Evolutionary conservation across 2,888 invertebrate genomes (phyloP).

Genomic region (Athripsodes cinereus): DNA sequence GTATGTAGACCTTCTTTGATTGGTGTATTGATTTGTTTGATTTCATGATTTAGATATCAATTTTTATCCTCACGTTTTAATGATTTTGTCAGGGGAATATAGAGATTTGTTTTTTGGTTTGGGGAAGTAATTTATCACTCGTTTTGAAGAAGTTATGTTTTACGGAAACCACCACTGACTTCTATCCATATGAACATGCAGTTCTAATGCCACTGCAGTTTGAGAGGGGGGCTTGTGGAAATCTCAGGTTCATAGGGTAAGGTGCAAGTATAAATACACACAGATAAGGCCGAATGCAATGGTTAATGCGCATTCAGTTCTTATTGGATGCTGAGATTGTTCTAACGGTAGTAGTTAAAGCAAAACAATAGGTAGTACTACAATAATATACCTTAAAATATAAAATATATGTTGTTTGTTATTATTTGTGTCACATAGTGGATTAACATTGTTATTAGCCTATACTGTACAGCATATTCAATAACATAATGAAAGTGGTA

Average conservation of each 20-base stretch:
- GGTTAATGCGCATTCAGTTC: conserved; percentile 25
- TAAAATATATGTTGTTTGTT: too few relatives aligned
- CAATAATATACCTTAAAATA: too few relatives aligned
- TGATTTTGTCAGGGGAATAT: too few relatives aligned
- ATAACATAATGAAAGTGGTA: conserved; percentile 6
- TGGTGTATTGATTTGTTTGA: too few relatives aligned
- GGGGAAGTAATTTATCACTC: too few relatives aligned
- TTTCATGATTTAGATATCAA: too few relatives aligned
- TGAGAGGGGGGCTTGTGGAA: conserved; percentile 17
- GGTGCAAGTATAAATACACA: conserved; percentile 25
- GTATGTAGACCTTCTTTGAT: too few relatives aligned
- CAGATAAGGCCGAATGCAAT: conserved; percentile 25
- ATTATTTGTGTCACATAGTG: neutral
- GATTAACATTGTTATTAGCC: neutral
- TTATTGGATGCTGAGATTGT: conserved; percentile 15
- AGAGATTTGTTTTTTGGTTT: too few relatives aligned
- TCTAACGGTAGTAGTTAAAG: neutral
- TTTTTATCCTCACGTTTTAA: too few relatives aligned
- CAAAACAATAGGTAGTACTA: too few relatives aligned
- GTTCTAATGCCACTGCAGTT: conserved; percentile 19
- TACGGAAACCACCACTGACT: too few relatives aligned
- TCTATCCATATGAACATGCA: neutral
- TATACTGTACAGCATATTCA: neutral
- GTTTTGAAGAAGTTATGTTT: too few relatives aligned
- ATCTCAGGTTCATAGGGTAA: conserved; percentile 24